Conservation (phyloP, 2,113 vertebrate species). For the Takifugu bimaculatus region DNA sequence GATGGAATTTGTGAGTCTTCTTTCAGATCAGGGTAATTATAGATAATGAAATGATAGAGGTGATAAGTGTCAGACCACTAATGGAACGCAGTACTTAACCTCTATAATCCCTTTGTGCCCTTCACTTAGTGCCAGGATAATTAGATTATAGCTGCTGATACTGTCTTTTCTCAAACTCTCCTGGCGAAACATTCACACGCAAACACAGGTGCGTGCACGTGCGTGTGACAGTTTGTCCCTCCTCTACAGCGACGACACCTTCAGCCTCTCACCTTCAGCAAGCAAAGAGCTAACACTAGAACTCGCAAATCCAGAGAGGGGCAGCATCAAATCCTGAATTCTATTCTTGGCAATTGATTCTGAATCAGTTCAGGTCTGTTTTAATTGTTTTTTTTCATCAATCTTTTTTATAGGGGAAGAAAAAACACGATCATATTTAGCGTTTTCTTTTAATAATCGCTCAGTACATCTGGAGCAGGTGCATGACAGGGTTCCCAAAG, state of each 20-base stretch:
- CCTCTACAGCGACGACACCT: neutral
- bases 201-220: neutral
- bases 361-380: too few relatives aligned
- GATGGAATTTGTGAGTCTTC: constrained; percentile 20
- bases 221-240: neutral
- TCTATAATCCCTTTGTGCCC: constrained; percentile 57
- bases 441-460: too few relatives aligned
- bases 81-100: constrained; percentile 67
- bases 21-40: constrained; percentile 52
- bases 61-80: constrained; percentile 58
- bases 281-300: too few relatives aligned
- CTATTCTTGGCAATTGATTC: too few relatives aligned
- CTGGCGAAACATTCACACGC: neutral
- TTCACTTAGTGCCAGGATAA: constrained; percentile 67
- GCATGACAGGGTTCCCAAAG: too few relatives aligned
- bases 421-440: too few relatives aligned
- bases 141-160: constrained; percentile 61
- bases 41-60: constrained; percentile 62
- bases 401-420: too few relatives aligned
- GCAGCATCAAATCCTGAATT: too few relatives aligned
- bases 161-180: constrained; percentile 14
- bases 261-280: too few relatives aligned
- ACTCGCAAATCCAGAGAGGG: neutral
- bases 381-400: too few relatives aligned
- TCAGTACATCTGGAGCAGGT: too few relatives aligned